A percentile compares a stretch with the other conserved stretches of the same genome.
Conservation (phyloP, 2,797 vertebrate species). For the Chelon labrosus region DNA sequence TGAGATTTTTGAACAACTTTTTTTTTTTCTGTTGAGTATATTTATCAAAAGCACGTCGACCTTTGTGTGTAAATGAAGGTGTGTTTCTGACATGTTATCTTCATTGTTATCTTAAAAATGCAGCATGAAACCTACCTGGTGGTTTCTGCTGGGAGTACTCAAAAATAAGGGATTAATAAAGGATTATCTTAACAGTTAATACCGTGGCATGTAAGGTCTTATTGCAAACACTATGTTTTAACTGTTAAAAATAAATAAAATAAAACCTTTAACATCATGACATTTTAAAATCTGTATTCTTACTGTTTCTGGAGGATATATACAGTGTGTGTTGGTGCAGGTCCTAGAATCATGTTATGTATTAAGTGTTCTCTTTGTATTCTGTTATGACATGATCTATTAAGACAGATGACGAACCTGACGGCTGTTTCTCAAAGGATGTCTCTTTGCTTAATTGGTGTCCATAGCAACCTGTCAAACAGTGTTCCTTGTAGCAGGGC, state of each 20-base stretch:
- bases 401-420: background rate
- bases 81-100: background rate
- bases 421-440: background rate
- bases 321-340: background rate
- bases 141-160: background rate
- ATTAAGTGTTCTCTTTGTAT: background rate
- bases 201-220: too few species aligned
- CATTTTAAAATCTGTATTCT: background rate
- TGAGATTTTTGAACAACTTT: background rate
- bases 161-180: too few species aligned
- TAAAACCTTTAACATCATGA: background rate
- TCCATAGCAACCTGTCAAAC: conserved; percentile 35
- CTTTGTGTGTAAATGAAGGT: conserved; percentile 1
- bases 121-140: background rate
- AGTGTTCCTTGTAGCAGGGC: conserved; percentile 4
- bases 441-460: conserved; percentile 23
- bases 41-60: background rate
- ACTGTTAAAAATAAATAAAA: too few species aligned
- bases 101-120: background rate
- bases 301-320: background rate
- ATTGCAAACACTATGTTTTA: too few species aligned
- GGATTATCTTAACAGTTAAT: too few species aligned
- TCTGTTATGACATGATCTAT: background rate
- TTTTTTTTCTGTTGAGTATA: background rate
- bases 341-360: background rate